These are phyloP conservation scores for Neodiprion pinetum DNA, from an alignment of 1,140 invertebrate species.

Conservation along the genomic window DNA sequence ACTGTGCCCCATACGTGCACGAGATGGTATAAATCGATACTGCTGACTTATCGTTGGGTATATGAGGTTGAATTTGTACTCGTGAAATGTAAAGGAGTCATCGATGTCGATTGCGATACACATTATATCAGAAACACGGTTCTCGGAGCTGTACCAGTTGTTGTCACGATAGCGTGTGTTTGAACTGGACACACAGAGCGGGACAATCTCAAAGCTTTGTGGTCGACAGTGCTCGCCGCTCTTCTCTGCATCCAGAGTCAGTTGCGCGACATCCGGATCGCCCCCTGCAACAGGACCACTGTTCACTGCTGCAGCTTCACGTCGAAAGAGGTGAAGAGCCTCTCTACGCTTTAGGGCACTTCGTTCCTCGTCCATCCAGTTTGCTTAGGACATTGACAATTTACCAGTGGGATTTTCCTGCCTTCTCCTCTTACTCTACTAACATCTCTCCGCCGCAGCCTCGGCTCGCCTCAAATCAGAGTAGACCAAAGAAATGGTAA, in stretches of 20 bases:
- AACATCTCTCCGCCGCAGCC: no score
- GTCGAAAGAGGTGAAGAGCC: slow-evolving; percentile 11
- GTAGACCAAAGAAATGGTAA: no score
- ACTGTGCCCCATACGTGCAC: no score
- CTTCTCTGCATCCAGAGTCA: neutral
- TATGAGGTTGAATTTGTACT: no score
- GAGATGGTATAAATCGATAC: no score
- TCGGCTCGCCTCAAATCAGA: no score
- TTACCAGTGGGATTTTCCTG: neutral
- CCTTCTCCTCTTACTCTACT: no score
- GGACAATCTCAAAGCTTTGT: neutral
- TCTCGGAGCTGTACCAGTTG: neutral
- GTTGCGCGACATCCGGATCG: no score
- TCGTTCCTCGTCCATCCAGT: neutral
- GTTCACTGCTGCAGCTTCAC: slow-evolving; percentile 14
- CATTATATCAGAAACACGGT: no score
- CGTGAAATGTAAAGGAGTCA: no score
- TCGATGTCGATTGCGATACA: no score
- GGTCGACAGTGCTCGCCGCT: neutral
- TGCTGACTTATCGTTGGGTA: no score
- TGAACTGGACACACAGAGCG: neutral
- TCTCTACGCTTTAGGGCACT: neutral
- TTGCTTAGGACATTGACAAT: neutral
- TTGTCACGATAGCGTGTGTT: slow-evolving; percentile 3
- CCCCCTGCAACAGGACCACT: neutral